A percentile compares a stretch with the other conserved stretches of the same genome.
phyloP scores from a whole-genome alignment of 2,888 invertebrate species.

The Pharmacophagus antenor region DNA sequence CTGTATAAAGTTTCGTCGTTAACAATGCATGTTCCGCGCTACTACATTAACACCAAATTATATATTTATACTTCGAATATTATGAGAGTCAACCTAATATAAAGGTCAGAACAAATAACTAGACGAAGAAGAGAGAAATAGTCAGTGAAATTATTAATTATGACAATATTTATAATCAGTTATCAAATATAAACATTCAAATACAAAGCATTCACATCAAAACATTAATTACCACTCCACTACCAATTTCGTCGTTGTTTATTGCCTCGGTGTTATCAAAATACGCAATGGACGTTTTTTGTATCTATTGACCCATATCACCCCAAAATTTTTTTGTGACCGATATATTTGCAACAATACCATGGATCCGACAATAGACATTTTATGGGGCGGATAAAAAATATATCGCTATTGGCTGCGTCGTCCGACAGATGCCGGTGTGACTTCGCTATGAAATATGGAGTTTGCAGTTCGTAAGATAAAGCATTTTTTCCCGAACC shows the following conservation, averaged over 20 bases:
- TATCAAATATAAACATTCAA: background rate
- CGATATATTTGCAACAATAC: constrained; percentile 34
- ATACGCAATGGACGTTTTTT: constrained; percentile 10
- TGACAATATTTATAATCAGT: too few species aligned
- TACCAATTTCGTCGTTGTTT: background rate
- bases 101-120: background rate
- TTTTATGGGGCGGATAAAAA: constrained; percentile 34
- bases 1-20: constrained; percentile 22
- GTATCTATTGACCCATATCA: constrained; percentile 30
- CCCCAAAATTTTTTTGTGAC: constrained; percentile 31
- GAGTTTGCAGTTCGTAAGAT: constrained; percentile 25
- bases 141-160: too few species aligned
- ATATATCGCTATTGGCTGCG: constrained; percentile 26
- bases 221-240: constrained; percentile 4
- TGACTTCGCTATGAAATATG: constrained; percentile 25
- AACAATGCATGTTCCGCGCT: constrained; percentile 14
- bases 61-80: background rate
- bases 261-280: constrained; percentile 4
- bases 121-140: too few species aligned
- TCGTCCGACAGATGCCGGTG: constrained; percentile 20
- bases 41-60: background rate
- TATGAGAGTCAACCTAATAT: background rate
- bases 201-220: background rate
- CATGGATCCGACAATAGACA: constrained; percentile 32
- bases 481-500: constrained; percentile 19